Evolutionary conservation across 2,113 vertebrate species (phyloP).

Genomic region (Ictalurus furcatus): DNA sequence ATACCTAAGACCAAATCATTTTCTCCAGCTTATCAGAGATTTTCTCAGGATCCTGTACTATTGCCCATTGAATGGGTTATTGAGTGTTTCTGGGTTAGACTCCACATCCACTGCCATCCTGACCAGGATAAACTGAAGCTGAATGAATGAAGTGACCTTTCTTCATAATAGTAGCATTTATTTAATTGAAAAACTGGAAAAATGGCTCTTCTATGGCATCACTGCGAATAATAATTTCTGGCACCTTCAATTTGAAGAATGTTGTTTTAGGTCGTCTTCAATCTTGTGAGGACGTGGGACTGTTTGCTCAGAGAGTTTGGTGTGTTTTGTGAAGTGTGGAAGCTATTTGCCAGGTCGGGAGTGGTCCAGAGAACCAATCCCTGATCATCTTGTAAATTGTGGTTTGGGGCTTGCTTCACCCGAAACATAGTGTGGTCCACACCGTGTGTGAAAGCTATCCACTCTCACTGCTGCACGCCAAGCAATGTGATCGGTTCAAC

Average conservation of each 20-base stretch:
- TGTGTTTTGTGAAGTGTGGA: neutral
- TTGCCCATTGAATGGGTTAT: neutral
- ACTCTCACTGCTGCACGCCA: neutral
- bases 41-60: neutral
- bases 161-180: no score
- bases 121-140: no score
- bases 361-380: neutral
- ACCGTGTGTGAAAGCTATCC: neutral
- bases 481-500: neutral
- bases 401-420: neutral
- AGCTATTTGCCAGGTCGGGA: neutral
- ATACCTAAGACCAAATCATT: neutral
- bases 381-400: neutral
- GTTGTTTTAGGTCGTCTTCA: neutral
- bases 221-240: neutral
- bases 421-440: neutral
- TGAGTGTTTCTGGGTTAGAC: no score
- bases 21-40: neutral
- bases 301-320: neutral
- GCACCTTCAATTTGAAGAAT: neutral
- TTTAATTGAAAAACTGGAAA: no score
- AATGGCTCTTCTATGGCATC: no score
- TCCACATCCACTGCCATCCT: no score
- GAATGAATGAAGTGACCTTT: no score
- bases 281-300: neutral